Evolutionary conservation across 2,888 invertebrate genomes (phyloP), one percentile per base, ranked within the genome.

Genomic region (Drosophila yooni): DNA sequence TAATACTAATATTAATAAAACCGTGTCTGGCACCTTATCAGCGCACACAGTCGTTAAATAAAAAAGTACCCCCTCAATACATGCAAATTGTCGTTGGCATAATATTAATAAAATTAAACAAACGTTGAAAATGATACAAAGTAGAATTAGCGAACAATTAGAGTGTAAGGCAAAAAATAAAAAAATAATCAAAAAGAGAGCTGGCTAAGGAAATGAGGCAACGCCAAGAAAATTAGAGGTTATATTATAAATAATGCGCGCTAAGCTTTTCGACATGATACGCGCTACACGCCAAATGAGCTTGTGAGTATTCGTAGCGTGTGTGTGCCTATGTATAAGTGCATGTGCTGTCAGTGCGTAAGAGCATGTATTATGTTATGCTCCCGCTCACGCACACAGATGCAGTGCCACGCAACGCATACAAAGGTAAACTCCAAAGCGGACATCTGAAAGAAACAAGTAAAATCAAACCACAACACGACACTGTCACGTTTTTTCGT

Each of bases 191-290:
- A 38, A 50, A 50, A 51, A 51, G 51, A 43, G 25, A 50, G 43
- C 52, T 27, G 65, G 43, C 63, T 58, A 63, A 79, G 73, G 58
- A 75, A 88, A 63, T 75, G 62, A 73, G 81, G 73, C 57, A 76
- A 82, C 46, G 51, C 67, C 73, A 74, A 76, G 52, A 73, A 81
- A 85, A 90, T 88, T 90, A 88, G 89, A 86, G 85, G 85, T 86
- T 90, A 85, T 90, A 85, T 77, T 77, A 79, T 81, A 79, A 79
- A 77, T 79, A 79, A 90, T 84, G 81, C 85, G 78, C 88, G 86
- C 81, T 88, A 90, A 85, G 89, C 89, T 86, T 85, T 89, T 82
- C 74, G 79, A 73, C 83, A 90, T 90, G 89, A 85, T 80, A 85
- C 56, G 85, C 67, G 80, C 62, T 54, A 25, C 15, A 46, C 38